These are phyloP conservation scores for Notolepis coatsorum DNA, from an alignment of 2,797 vertebrate genomes.

Conservation along the genomic window DNA sequence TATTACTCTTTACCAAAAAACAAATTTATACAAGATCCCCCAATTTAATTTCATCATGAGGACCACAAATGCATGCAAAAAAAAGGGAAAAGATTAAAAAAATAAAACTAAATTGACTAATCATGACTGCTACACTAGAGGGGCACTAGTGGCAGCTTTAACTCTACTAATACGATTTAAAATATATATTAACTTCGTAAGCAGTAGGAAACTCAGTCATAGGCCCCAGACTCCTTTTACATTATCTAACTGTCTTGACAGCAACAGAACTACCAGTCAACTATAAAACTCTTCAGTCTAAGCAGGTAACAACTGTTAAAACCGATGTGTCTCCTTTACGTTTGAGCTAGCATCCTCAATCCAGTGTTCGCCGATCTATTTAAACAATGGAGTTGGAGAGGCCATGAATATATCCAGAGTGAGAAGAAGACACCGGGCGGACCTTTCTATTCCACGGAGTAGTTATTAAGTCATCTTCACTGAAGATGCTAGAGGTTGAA, in stretches of 20 bases:
- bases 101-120: constrained; percentile 41
- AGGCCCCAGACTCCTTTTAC: constrained; percentile 46
- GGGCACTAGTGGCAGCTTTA: constrained; percentile 34
- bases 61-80: constrained; percentile 64
- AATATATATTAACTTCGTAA: constrained; percentile 78
- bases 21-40: constrained; percentile 49
- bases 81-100: too few species aligned
- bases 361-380: constrained; percentile 63
- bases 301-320: constrained; percentile 47
- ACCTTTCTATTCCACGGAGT: constrained; percentile 18
- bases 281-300: constrained; percentile 56
- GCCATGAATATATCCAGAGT: constrained; percentile 25
- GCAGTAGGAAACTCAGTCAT: constrained; percentile 55
- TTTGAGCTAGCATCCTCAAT: constrained; percentile 48
- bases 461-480: constrained; percentile 63
- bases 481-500: constrained; percentile 62
- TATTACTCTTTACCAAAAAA: constrained; percentile 34
- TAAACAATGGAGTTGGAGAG: constrained; percentile 23
- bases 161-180: constrained; percentile 71
- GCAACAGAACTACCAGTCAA: constrained; percentile 65
- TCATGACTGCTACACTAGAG: constrained; percentile 53
- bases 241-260: constrained; percentile 59
- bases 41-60: constrained; percentile 2
- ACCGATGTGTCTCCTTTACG: constrained; percentile 34
- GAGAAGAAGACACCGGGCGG: constrained; percentile 25